Conservation (phyloP, 2,113 vertebrate genomes). For the Chascanopsetta lugubris region DNA sequence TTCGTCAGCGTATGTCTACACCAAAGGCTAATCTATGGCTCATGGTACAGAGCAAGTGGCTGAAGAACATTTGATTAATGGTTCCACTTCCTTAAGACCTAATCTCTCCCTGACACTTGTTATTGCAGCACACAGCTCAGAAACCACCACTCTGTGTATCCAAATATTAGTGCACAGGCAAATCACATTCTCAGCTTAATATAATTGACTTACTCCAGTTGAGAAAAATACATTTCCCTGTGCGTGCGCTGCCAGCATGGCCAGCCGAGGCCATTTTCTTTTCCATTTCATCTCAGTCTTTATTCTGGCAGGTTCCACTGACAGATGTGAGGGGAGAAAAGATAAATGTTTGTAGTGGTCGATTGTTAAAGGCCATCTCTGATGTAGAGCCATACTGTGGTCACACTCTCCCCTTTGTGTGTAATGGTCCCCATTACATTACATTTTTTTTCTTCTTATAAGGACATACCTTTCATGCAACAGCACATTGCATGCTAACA, state of each 20-base stretch:
- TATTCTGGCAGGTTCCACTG: conserved; percentile 26
- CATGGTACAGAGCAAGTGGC: conserved; percentile 28
- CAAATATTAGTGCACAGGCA: conserved; percentile 43
- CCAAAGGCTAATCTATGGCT: conserved; percentile 37
- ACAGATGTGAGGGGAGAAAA: conserved; percentile 42
- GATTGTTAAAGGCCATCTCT: conserved; percentile 83
- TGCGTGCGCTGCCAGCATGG: conserved; percentile 33
- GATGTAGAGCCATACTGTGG: conserved; percentile 80
- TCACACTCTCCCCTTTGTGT: conserved; percentile 77
- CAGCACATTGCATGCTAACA: conserved; percentile 48
- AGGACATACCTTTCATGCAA: conserved; percentile 77
- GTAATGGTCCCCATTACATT: conserved; percentile 83
- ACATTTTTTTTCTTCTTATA: conserved; percentile 75
- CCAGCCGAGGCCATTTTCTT: conserved; percentile 47
- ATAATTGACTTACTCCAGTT: conserved; percentile 63
- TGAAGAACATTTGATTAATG: conserved; percentile 58
- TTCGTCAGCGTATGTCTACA: conserved; percentile 37
- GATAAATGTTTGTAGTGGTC: conserved; percentile 79
- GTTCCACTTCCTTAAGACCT: conserved; percentile 53
- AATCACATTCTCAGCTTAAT: conserved; percentile 57
- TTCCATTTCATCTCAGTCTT: conserved; percentile 54
- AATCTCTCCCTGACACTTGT: conserved; percentile 44
- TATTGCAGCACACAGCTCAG: conserved; percentile 43
- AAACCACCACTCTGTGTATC: conserved; percentile 37
- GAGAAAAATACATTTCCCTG: conserved; percentile 59